A percentile compares a stretch with the other conserved stretches of the same genome.
These are phyloP conservation scores for Apamea crenata DNA, from an alignment of 2,888 invertebrate genomes.

Conservation along the genomic window DNA sequence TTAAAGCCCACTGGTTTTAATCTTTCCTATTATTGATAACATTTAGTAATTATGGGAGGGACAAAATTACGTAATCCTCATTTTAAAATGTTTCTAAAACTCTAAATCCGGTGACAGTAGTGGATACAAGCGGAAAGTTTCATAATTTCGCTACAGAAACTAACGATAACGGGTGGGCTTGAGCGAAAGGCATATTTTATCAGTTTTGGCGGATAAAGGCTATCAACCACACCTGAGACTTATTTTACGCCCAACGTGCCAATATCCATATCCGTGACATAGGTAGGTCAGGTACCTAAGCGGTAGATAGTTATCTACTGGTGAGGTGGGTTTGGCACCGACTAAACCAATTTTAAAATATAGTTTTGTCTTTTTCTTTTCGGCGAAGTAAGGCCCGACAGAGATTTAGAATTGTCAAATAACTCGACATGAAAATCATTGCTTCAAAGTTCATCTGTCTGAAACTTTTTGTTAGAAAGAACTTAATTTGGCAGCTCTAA, in stretches of 20 bases:
- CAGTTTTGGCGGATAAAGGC: slow-evolving; percentile 88
- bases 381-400: neutral
- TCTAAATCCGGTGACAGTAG: slow-evolving; percentile 39
- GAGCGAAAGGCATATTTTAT: slow-evolving; percentile 85
- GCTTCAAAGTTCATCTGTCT: neutral
- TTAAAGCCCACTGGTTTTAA: slow-evolving; percentile 21
- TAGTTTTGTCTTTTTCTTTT: slow-evolving; percentile 2
- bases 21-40: slow-evolving; percentile 27
- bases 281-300: slow-evolving; percentile 58
- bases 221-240: slow-evolving; percentile 89
- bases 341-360: slow-evolving; percentile 8
- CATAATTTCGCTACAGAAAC: slow-evolving; percentile 77
- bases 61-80: slow-evolving; percentile 1
- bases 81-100: slow-evolving; percentile 32
- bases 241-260: slow-evolving; percentile 88
- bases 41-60: slow-evolving; percentile 13
- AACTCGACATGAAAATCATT: neutral
- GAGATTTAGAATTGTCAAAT: neutral
- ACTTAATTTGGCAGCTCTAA: slow-evolving; percentile 6
- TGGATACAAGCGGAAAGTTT: slow-evolving; percentile 66
- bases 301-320: slow-evolving; percentile 34
- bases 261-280: slow-evolving; percentile 81
- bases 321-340: slow-evolving; percentile 8
- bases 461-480: neutral
- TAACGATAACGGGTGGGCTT: slow-evolving; percentile 78